Base-by-base conservation (phyloP, 2,113 vertebrate genomes). In the Alligator mississippiensis region DNA sequence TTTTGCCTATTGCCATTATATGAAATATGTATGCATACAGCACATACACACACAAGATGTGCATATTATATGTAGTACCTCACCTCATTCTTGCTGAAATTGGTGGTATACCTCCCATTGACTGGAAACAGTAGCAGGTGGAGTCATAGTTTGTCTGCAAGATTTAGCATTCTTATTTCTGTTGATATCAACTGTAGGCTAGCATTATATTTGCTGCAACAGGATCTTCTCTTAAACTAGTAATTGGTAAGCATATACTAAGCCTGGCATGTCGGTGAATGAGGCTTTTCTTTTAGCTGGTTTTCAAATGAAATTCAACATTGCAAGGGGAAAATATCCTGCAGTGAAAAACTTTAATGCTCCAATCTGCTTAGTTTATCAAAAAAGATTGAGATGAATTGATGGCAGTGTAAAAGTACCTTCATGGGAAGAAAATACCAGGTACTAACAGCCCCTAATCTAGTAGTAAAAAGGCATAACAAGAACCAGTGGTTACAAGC, bases 51-150 rank as follows among this genome's bases (percentile, higher is more conserved):
- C 30, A 38, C 13, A 34, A 22, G 9, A 18, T 38, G 19, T 72
- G 34, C 30, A 72, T 6, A 13, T 38, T 38, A 34, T 34, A 38
- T 72, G 6, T 34, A 18, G 19, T 19, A n/a, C 11, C 25, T 95
- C 75, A 38, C 14, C 22, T 61, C 0, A 0, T 74, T 93, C 28
- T 5, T 57, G 5, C 5, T 3, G 1, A 54, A 15, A 0, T 27
- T 34, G 38, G 2, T 54, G 13, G 62, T 80, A 1, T 3, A 3
- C 4, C n/a, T 18, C n/a, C 34, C 66, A 34, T 72, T 72, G 68
- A 38, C 68, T 72, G 34, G 34, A 21, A 72, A 30, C 68, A 72
- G 38, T 72, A 72, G 13, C 13, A 38, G 34, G 21, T 21, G 14
- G 68, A 72, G 68, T 34, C 30, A 18, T 72, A 34, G 21, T 22